A percentile compares a stretch with the other conserved stretches of the same genome.
phyloP scores from a whole-genome alignment of 2,113 vertebrate species.

The Ptyas mucosa region DNA sequence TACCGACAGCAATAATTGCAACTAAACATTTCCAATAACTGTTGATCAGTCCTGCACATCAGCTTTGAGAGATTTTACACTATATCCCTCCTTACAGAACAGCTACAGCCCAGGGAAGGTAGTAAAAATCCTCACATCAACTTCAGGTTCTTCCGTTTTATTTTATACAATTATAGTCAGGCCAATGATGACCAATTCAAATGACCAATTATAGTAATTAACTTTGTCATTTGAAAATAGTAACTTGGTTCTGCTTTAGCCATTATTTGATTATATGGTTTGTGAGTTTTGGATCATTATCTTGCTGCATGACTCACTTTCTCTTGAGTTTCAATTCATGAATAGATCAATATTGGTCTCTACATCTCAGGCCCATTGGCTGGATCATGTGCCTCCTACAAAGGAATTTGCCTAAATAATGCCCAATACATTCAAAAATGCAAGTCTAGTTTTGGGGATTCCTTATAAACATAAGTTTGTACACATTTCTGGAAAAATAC shows the following conservation, averaged over 20 bases:
- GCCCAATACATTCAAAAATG: not conserved
- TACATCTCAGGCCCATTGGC: not conserved
- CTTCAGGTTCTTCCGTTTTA: not conserved
- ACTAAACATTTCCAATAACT: not conserved
- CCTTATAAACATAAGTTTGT: not conserved
- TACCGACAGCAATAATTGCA: not conserved
- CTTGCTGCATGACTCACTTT: not conserved
- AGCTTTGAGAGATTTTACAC: not conserved
- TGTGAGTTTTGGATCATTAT: not conserved
- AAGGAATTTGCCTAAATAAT: not conserved
- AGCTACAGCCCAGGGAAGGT: not conserved
- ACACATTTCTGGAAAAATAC: not conserved
- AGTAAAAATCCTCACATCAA: not conserved
- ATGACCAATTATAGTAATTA: no score
- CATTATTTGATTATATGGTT: not conserved
- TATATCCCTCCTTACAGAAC: not conserved
- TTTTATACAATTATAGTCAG: not conserved
- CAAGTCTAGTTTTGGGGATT: not conserved
- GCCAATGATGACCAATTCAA: no score
- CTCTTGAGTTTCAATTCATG: not conserved
- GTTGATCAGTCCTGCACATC: not conserved
- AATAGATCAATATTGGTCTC: not conserved
- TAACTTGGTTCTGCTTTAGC: not conserved
- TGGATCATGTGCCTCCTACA: not conserved
- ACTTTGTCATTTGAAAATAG: not conserved